Percentiles rank a stretch among this genome's conserved stretches.
phyloP scores from a whole-genome alignment of 1,140 invertebrate species.

The Ericerus pela region DNA sequence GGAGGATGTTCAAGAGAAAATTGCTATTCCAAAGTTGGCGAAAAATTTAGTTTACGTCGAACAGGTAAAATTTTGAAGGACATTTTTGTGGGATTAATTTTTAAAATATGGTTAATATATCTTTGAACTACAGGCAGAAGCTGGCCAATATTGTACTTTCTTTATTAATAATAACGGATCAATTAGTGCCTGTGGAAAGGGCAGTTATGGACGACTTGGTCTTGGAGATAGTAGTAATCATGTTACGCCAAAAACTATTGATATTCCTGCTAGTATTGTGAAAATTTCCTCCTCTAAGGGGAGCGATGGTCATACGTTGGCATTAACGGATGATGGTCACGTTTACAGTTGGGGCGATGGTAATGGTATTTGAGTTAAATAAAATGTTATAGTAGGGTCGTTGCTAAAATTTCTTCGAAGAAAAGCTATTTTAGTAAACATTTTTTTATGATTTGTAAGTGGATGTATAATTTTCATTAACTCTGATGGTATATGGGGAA shows the following conservation, averaged over 20 bases:
- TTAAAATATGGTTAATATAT: not conserved
- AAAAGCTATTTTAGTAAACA: no score
- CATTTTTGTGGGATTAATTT: not conserved
- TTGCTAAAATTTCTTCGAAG: no score
- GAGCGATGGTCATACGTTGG: conserved; percentile 44
- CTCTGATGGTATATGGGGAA: no score
- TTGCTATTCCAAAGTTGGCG: conserved; percentile 40
- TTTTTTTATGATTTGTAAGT: no score
- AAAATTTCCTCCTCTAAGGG: conserved; percentile 42
- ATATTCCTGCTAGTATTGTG: conserved; percentile 33
- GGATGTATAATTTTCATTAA: no score
- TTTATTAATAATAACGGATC: conserved; percentile 41
- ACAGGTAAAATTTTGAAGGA: conserved; percentile 32
- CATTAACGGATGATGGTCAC: conserved; percentile 39
- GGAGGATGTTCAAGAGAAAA: conserved; percentile 44
- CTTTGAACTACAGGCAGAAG: conserved; percentile 37
- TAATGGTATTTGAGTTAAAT: conserved; percentile 26
- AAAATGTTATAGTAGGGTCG: no score
- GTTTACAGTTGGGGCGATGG: conserved; percentile 51
- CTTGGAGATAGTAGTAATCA: conserved; percentile 43
- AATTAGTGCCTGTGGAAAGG: conserved; percentile 43
- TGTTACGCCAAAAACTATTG: conserved; percentile 34
- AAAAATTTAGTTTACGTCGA: conserved; percentile 40
- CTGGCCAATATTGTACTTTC: conserved; percentile 52
- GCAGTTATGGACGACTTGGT: conserved; percentile 40